Evolutionary conservation across 2,888 invertebrate species (phyloP), one percentile per base, ranked within the genome.

Genomic region (Dryomyza anilis): DNA sequence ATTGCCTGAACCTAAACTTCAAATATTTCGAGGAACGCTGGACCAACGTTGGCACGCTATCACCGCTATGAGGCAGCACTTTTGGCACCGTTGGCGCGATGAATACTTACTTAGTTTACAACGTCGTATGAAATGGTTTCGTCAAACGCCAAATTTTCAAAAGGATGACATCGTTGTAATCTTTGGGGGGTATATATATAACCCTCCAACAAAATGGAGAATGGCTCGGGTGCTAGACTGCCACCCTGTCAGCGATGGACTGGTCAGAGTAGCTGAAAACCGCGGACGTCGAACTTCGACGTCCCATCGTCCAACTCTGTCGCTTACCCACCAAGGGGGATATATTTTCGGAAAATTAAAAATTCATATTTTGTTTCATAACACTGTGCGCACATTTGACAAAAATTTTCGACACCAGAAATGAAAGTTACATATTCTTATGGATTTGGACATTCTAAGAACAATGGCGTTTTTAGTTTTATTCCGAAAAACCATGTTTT

Each of bases 51-150:
- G 61, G 57, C 57, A 62, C 19, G 33, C 29, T 5, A 64, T 64
- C 19, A 39, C 57, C 6, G 16, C 45, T 27, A 64, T 64, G 43
- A 48, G 57, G 19, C 61, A 53, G 27, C 61, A 67, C 19, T 66
- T 63, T 30, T 66, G 66, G 60, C 55, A 45, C 30, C 60, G 65
- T 16, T 61, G 65, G 57, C 48, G 25, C 46, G 23, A 48, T 29
- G 59, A 50, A 23, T 48, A 29, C 14, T n/a, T 30, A 6, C 16
- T 53, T 14, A 33, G 19, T 10, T 33, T 55, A 6, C 53, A 55
- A 30, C 16, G 33, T 36, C 50, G 48, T 7, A 12, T 39, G 1
- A 60, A 50, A 50, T 60, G 60, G 60, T 50, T 48, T 30, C 60
- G 50, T 12, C 23, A n/a, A 25, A 3, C 52, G 19, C 59, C 30